Base-by-base conservation (phyloP, 1,140 invertebrate species). In the Apis florea region DNA sequence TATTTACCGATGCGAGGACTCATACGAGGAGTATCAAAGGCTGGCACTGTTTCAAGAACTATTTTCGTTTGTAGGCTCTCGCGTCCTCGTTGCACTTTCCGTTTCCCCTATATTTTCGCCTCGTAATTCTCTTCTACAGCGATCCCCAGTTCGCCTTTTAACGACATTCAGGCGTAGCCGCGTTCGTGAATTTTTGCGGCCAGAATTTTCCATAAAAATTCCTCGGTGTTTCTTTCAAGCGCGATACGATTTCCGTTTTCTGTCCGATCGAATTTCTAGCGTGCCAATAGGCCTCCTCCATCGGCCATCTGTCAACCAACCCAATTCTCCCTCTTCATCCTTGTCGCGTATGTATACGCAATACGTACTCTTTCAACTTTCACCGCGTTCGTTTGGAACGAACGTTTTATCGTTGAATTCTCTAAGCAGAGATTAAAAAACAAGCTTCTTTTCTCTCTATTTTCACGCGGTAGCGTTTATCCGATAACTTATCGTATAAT, bases 31-130 rank as follows among this genome's bases (percentile, higher is more conserved):
- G 66, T 86, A 81, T 85, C 85, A 91, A 85, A 87, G 79, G 77
- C 81, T 91, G 91, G 91, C 90, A 89, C 66, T 84, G 86, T 83
- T 88, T 90, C 91, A 91, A 90, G 58, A 76, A 83, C 85, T 92
- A 91, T 91, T 91, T 91, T 91, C 82, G 86, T 85, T 86, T 79
- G 58, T 79, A 76, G 82, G 78, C 64, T 66, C 47, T 49, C 61
- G 84, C 88, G 84, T 81, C 82, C 73, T 61, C 69, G 17, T 73
- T 56, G 53, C 64, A 49, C 15, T 64, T 21, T 24, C 31, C 12
- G 13, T 31, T 53, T 63, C 82, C 4, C 54, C 47, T 59, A 40
- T 11, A 26, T 74, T 26, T 51, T 49, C 63, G 15, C 12, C 54
- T 58, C 73, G 4, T 77, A 77, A 77, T 61, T 61, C 49, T 67